These are phyloP conservation scores for Peromyscus eremicus DNA, from an alignment of 2,797 vertebrate genomes.

Conservation along the genomic window DNA sequence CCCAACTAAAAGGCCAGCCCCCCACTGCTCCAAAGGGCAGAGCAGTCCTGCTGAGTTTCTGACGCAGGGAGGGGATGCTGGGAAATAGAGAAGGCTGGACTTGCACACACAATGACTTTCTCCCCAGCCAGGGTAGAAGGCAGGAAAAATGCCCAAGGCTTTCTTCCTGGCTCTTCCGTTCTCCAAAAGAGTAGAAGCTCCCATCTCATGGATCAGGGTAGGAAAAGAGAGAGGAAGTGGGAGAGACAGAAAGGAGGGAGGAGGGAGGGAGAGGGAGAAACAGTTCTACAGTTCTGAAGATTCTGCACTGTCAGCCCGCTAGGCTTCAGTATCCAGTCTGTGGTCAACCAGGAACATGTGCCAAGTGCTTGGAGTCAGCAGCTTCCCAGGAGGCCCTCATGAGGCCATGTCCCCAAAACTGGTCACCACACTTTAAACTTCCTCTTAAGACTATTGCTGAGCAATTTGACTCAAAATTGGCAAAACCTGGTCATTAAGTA, in stretches of 20 bases:
- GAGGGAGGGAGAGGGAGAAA: neutral
- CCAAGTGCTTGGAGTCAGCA: rapidly evolving
- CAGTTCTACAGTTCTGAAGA: neutral
- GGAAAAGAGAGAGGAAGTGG: neutral
- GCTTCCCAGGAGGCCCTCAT: neutral
- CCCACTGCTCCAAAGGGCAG: neutral
- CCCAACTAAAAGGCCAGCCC: neutral
- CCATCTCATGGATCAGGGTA: neutral
- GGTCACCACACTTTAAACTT: neutral
- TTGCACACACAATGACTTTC: neutral
- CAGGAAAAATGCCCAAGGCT: neutral
- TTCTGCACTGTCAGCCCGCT: neutral
- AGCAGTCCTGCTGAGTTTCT: neutral
- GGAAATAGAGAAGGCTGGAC: neutral
- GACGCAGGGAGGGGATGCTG: neutral
- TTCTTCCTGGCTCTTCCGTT: neutral
- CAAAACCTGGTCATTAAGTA: neutral
- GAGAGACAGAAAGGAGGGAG: too few relatives aligned
- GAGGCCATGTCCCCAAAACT: neutral
- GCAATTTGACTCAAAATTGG: constrained; percentile 9
- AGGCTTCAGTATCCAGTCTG: neutral
- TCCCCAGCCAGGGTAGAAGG: neutral
- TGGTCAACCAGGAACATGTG: neutral
- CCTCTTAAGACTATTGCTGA: neutral
- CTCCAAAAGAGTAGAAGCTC: neutral